Conservation (phyloP, 2,888 invertebrate species). For the Fragum whitleyi region DNA sequence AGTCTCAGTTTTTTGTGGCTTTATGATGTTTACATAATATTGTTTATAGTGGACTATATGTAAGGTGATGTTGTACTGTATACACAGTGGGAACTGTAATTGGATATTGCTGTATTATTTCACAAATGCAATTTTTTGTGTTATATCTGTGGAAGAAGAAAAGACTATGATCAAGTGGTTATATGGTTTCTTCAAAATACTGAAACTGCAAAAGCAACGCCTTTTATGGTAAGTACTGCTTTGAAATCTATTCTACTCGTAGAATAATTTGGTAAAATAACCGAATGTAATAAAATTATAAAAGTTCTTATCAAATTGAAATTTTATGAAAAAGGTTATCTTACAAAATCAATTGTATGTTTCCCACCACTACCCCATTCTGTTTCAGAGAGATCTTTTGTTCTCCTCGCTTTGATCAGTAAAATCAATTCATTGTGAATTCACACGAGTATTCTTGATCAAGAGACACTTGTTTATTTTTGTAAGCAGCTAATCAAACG, state of each 20-base stretch:
- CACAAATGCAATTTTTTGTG: neutral
- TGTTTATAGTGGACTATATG: neutral
- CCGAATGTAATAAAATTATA: neutral
- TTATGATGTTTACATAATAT: neutral
- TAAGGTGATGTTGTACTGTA: neutral
- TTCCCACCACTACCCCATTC: neutral
- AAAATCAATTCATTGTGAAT: too few relatives aligned
- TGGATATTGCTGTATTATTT: too few relatives aligned
- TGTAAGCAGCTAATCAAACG: too few relatives aligned
- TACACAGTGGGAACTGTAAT: neutral
- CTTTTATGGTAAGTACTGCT: neutral
- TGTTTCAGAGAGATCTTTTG: neutral
- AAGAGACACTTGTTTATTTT: too few relatives aligned
- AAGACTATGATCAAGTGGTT: neutral
- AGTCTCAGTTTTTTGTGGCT: neutral
- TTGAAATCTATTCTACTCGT: neutral
- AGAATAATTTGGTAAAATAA: conserved; percentile 6
- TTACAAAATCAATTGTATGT: neutral
- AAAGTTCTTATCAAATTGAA: too few relatives aligned
- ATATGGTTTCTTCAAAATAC: neutral
- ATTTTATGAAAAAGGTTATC: too few relatives aligned
- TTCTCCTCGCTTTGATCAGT: neutral
- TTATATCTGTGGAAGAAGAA: neutral
- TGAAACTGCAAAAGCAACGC: neutral
- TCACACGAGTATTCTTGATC: too few relatives aligned